Base-by-base conservation (phyloP, 2,888 invertebrate species). In the Allolobophora icterica region DNA sequence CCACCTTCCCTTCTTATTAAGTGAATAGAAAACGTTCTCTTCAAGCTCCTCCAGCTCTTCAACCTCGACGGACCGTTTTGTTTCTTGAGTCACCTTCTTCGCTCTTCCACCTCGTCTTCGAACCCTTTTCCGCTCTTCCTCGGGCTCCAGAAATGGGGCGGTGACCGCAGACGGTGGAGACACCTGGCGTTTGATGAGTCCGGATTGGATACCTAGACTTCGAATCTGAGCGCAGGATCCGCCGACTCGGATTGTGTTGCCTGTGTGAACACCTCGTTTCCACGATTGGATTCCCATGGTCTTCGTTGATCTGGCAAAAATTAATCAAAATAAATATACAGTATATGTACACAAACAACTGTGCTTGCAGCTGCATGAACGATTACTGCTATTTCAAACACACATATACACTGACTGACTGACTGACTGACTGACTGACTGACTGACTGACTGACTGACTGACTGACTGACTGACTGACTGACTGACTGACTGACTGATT, bases 1-100 rank as follows among this genome's bases (percentile, higher is more conserved):
- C 87, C 87, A 87, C n/a, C 87, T 87, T 34, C 87, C 87, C 35
- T 87, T 87, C 87, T 87, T 87, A 35, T 87, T 87, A 0, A 87
- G 35, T 24, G 87, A 87, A 24, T 87, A 87, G 87, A 87, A 34
- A 33, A 87, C 87, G 24, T 87, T 38, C 87, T 87, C 87, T 33
- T 34, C 35, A 87, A 87, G n/a, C 8, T 87, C 24, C 35, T 87
- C 87, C 35, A 87, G 87, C 87, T 87, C 87, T 38, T 87, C 87
- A 13, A 87, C 34, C 38, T 38, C 87, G 38, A 38, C 19, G n/a
- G 35, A 87, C 35, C 8, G 87, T 21, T 38, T 87, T 0, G 35
- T 35, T 21, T 87, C 87, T 5, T 71, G 35, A n/a, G 87, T 87
- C 87, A 34, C 38, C 35, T 87, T 87, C 87, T 87, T 87, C 87